phyloP scores from a whole-genome alignment of 2,888 invertebrate species.

The Xylota sylvarum region DNA sequence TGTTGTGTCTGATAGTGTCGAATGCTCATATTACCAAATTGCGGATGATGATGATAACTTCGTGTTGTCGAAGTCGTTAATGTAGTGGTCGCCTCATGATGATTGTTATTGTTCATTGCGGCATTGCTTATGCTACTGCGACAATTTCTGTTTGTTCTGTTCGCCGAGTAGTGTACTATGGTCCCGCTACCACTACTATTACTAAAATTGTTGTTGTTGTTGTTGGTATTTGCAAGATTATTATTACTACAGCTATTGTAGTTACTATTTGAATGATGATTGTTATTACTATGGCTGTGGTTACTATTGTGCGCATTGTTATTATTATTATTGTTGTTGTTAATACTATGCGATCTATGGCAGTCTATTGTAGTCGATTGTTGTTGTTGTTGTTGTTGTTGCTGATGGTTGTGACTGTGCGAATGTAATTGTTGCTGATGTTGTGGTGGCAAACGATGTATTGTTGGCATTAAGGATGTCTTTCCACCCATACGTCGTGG shows the following conservation, averaged over 20 bases:
- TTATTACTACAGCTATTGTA: conserved; percentile 74
- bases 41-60: conserved; percentile 83
- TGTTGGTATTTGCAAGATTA: conserved; percentile 76
- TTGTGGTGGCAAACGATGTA: conserved; percentile 89
- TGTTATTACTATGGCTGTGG: conserved; percentile 70
- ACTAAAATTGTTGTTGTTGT: conserved; percentile 72
- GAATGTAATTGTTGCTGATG: conserved; percentile 69
- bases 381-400: conserved; percentile 78
- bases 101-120: conserved; percentile 78
- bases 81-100: conserved; percentile 58
- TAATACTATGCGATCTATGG: conserved; percentile 78
- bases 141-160: conserved; percentile 54
- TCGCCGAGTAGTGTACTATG: conserved; percentile 75
- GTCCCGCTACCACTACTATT: conserved; percentile 79
- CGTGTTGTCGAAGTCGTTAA: conserved; percentile 79
- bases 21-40: conserved; percentile 83
- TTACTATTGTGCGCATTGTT: conserved; percentile 70
- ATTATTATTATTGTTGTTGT: conserved; percentile 77
- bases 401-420: conserved; percentile 69
- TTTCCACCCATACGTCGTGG: conserved; percentile 85
- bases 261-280: conserved; percentile 62
- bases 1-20: conserved; percentile 79
- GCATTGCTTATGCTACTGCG: conserved; percentile 73
- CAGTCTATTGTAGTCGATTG: conserved; percentile 76
- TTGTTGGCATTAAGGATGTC: conserved; percentile 86